Conservation (phyloP, 1,140 invertebrate genomes). For the Eriocheir sinensis region DNA sequence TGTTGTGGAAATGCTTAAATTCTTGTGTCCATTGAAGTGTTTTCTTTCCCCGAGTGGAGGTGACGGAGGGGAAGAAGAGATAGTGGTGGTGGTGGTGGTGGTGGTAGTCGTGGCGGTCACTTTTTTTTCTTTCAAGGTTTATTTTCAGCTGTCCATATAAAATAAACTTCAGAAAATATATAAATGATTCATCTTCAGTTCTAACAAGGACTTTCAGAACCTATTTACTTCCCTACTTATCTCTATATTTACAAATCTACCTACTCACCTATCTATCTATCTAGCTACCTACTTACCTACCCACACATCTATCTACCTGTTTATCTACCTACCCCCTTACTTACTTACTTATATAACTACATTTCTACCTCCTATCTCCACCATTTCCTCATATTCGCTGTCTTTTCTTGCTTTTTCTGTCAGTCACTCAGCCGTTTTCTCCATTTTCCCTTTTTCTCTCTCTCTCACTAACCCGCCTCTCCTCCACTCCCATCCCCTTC, state of each 20-base stretch:
- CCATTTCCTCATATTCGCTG: neutral
- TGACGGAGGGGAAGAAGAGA: no score
- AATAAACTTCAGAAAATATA: no score
- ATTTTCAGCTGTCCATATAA: no score
- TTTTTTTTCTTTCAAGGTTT: no score
- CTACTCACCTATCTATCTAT: neutral
- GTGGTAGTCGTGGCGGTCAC: conserved; percentile 7
- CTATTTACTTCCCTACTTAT: no score
- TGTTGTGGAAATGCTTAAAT: neutral
- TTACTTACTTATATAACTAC: neutral
- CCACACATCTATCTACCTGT: neutral
- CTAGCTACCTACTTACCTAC: neutral
- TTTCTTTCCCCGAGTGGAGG: neutral
- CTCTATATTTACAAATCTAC: neutral
- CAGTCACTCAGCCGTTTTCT: neutral
- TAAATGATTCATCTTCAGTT: no score
- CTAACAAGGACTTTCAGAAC: no score
- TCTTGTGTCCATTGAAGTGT: neutral
- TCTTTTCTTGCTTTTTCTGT: neutral
- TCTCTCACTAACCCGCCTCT: neutral
- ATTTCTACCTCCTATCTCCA: neutral
- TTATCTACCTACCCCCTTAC: neutral
- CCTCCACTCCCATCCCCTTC: neutral
- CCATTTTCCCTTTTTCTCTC: neutral
- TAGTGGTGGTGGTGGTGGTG: neutral